Evolutionary conservation across 2,797 vertebrate genomes (phyloP).

Genomic region (Valencia hispanica): DNA sequence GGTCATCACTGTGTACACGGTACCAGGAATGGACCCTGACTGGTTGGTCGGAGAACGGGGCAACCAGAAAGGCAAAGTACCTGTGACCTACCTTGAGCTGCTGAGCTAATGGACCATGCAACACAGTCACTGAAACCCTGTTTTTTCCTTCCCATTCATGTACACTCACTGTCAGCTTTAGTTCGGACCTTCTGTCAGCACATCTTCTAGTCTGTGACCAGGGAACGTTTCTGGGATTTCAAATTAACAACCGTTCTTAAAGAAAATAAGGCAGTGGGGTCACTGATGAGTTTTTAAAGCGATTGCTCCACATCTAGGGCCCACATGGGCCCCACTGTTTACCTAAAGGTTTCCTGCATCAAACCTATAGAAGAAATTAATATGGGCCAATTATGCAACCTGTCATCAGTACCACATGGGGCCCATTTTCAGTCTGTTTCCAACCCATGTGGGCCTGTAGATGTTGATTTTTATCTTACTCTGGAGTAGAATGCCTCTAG

Average conservation of each 20-base stretch:
- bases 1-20: constrained; percentile 96
- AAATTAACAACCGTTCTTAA: neutral
- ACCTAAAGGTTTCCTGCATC: neutral
- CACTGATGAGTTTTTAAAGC: neutral
- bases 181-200: constrained; percentile 1
- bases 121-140: constrained; percentile 10
- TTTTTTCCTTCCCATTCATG: neutral
- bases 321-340: neutral
- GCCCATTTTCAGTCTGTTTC: neutral
- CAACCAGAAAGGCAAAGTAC: constrained; percentile 96
- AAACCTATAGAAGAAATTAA: neutral
- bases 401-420: neutral
- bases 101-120: constrained; percentile 84
- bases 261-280: neutral
- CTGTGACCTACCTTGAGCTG: constrained; percentile 97
- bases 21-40: constrained; percentile 98
- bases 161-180: neutral
- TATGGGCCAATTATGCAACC: neutral
- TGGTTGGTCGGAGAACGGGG: constrained; percentile 95
- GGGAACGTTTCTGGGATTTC: neutral
- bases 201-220: neutral
- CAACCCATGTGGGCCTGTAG: neutral
- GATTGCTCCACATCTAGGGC: neutral
- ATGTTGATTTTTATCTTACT: too few relatives aligned
- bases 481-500: neutral